Base-by-base conservation (phyloP, 1,140 invertebrate genomes). In the Bombus sibiricus region DNA sequence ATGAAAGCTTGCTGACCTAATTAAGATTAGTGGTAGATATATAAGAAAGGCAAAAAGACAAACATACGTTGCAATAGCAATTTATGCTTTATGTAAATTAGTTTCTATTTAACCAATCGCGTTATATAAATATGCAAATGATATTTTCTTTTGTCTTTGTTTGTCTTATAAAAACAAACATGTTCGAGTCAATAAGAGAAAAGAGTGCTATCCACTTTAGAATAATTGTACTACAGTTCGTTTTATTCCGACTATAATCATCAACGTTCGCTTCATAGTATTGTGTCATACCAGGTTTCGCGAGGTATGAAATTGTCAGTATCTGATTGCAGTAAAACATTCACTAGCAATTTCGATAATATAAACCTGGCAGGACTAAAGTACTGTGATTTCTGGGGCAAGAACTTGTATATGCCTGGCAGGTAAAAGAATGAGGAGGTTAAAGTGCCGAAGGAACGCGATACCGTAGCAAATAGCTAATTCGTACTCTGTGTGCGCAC, bases 391-490 rank as follows among this genome's bases (percentile, higher is more conserved):
- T 91, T 91, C 90, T 89, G 83, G 84, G 82, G 89, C 89, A 88
- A 90, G 83, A 88, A 88, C 68, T 86, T 74, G 77, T 66, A 78
- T 53, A 87, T 87, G 89, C 89, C 89, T 87, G 77, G 68, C 85
- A 83, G 89, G 85, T 81, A 87, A 89, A 90, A 89, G 88, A 90
- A 89, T 89, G 81, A 89, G 78, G 71, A 88, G 89, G 87, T 87
- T 90, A 86, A 90, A 88, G 90, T 90, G 86, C 87, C 87, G 88
- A 90, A 85, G 89, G 90, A 91, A 87, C 85, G 41, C 89, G 69
- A 80, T 82, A 91, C 90, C 90, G 90, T 91, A 90, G 83, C 90
- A 89, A 91, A 91, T 91, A 91, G 90, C 86, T 91, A 91, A 91
- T 91, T 91, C 88, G 90, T 89, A 91, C 87, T 89, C 90, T 86